Evolutionary conservation across 2,113 vertebrate genomes (phyloP).

Genomic region (Romanogobio albipinnatus): DNA sequence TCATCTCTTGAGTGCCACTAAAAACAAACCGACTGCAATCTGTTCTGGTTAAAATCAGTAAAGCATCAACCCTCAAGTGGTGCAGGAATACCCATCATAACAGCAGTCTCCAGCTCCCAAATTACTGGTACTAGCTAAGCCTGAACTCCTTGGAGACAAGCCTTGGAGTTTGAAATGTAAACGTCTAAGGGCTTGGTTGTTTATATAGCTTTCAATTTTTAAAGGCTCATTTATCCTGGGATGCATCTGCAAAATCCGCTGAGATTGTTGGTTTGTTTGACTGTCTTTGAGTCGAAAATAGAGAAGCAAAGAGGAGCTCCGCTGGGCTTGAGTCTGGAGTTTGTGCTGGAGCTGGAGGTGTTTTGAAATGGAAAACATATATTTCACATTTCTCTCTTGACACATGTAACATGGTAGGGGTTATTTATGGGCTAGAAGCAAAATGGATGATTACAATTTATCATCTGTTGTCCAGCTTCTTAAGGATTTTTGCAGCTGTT

Average conservation of each 20-base stretch:
- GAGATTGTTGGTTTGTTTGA: slow-evolving; percentile 51
- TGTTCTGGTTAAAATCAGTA: slow-evolving; percentile 22
- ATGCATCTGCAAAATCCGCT: slow-evolving; percentile 45
- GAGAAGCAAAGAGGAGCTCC: slow-evolving; percentile 43
- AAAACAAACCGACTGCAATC: slow-evolving; percentile 4
- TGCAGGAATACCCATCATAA: slow-evolving; percentile 28
- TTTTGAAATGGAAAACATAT: slow-evolving; percentile 4
- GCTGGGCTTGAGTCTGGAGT: slow-evolving; percentile 9
- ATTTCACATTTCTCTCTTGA: background rate
- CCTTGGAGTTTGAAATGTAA: slow-evolving; percentile 64
- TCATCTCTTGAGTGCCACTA: slow-evolving; percentile 9
- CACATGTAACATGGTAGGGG: background rate
- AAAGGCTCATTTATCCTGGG: slow-evolving; percentile 56
- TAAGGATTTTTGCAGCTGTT: background rate
- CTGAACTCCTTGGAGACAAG: slow-evolving; percentile 60
- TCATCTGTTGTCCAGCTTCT: background rate
- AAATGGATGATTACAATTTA: background rate
- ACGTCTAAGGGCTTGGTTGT: slow-evolving; percentile 76
- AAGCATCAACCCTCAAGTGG: slow-evolving; percentile 30
- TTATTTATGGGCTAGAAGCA: background rate
- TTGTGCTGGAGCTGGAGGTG: slow-evolving; percentile 30
- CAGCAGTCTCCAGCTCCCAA: slow-evolving; percentile 39
- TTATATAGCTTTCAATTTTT: slow-evolving; percentile 56
- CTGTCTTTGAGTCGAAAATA: slow-evolving; percentile 36
- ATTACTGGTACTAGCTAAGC: slow-evolving; percentile 49